Percentiles rank a stretch among this genome's conserved stretches.
Conservation (phyloP, 2,113 vertebrate species). For the Microtus richardsoni region DNA sequence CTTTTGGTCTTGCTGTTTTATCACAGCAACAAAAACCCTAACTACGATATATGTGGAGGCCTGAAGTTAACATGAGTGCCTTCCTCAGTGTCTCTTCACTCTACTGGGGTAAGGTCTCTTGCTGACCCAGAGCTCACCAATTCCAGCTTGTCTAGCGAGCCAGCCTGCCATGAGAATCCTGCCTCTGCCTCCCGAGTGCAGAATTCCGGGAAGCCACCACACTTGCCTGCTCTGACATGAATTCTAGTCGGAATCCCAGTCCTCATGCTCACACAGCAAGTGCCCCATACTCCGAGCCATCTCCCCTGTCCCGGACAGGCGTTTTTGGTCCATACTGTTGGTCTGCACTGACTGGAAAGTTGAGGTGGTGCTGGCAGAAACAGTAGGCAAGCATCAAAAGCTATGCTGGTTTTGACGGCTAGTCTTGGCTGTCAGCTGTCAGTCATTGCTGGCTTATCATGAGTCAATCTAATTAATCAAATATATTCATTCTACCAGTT, state of each 20-base stretch:
- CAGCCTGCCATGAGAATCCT: background rate
- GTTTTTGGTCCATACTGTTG: background rate
- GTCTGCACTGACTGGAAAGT: background rate
- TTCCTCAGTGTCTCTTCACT: background rate
- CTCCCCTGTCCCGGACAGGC: background rate
- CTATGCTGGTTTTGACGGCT: background rate
- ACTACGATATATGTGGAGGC: background rate
- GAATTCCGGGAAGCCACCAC: background rate
- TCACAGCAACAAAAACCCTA: background rate
- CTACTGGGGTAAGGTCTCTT: background rate
- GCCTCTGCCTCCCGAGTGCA: background rate
- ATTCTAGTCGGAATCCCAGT: background rate
- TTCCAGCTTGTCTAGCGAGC: background rate
- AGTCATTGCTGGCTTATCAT: background rate
- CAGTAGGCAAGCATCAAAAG: background rate
- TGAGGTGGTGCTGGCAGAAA: background rate
- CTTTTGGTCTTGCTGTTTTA: background rate
- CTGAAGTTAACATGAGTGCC: background rate
- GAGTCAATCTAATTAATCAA: background rate
- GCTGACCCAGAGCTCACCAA: background rate
- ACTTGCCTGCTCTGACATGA: background rate
- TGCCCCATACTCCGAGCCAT: background rate
- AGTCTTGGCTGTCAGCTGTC: background rate
- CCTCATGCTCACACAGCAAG: no score
- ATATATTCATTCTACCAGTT: background rate